phyloP scores from a whole-genome alignment of 2,797 vertebrate genomes.

The Crenuchus spilurus region DNA sequence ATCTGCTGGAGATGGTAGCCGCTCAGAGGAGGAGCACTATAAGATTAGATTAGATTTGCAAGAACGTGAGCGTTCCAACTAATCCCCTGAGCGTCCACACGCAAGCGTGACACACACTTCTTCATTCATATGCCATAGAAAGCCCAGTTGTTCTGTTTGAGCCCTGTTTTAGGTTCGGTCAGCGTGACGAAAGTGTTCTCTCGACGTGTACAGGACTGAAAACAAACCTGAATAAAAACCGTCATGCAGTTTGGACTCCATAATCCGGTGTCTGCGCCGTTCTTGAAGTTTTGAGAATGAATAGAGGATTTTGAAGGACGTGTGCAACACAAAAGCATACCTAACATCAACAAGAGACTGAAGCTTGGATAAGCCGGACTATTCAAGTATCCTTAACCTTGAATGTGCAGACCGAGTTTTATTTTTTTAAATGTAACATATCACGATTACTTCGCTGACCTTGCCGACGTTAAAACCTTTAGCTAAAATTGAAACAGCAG shows the following conservation, averaged over 20 bases:
- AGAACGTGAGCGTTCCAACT: conserved; percentile 69
- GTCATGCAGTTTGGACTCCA: conserved; percentile 26
- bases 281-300: conserved; percentile 16
- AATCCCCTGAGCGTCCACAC: conserved; percentile 69
- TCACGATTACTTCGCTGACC: conserved; percentile 31
- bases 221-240: conserved; percentile 23
- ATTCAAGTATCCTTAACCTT: conserved; percentile 36
- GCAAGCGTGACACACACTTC: conserved; percentile 49
- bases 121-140: conserved; percentile 29
- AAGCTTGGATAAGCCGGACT: conserved; percentile 17
- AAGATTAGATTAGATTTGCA: conserved; percentile 74
- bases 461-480: conserved; percentile 38
- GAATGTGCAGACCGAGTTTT: conserved; percentile 18
- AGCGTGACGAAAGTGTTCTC: conserved; percentile 6
- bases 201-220: neutral
- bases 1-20: conserved; percentile 74
- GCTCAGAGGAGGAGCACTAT: conserved; percentile 70
- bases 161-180: conserved; percentile 29
- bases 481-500: conserved; percentile 28
- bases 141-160: conserved; percentile 14
- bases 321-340: conserved; percentile 49
- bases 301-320: conserved; percentile 15
- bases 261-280: conserved; percentile 1
- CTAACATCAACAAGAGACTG: conserved; percentile 41
- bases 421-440: conserved; percentile 14